These are phyloP conservation scores for Saccostrea cuccullata DNA, from an alignment of 1,140 invertebrate species.

Conservation along the genomic window DNA sequence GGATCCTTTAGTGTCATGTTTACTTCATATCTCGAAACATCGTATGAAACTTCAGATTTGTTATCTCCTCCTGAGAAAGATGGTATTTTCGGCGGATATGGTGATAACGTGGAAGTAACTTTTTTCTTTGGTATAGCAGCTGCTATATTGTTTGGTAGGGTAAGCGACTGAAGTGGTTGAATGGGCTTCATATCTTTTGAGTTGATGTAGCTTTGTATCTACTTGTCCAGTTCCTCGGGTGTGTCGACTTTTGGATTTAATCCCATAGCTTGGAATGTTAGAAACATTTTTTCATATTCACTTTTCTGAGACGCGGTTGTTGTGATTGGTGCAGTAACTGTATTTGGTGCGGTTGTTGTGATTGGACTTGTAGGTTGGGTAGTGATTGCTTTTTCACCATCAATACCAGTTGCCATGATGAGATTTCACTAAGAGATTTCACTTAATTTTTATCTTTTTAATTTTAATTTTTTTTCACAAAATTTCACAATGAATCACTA, in stretches of 20 bases:
- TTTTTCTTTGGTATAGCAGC: not conserved
- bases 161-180: not conserved
- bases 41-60: slow-evolving; percentile 51
- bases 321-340: not conserved
- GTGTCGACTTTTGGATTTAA: not conserved
- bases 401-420: not conserved
- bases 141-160: not conserved
- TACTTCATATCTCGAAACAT: slow-evolving; percentile 55
- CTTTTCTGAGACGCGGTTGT: too few relatives aligned
- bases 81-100: not conserved
- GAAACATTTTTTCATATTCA: not conserved
- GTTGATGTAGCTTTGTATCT: too few relatives aligned
- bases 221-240: too few relatives aligned
- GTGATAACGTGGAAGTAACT: not conserved
- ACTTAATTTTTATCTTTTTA: too few relatives aligned
- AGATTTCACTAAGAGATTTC: not conserved
- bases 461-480: too few relatives aligned
- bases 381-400: not conserved
- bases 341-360: not conserved
- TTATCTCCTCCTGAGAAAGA: too few relatives aligned
- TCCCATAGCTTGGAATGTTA: not conserved
- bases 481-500: too few relatives aligned
- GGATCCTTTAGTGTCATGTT: slow-evolving; percentile 32
- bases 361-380: not conserved
- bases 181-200: too few relatives aligned